phyloP scores from a whole-genome alignment of 2,888 invertebrate species.

The Didymodactylos carnosus region DNA sequence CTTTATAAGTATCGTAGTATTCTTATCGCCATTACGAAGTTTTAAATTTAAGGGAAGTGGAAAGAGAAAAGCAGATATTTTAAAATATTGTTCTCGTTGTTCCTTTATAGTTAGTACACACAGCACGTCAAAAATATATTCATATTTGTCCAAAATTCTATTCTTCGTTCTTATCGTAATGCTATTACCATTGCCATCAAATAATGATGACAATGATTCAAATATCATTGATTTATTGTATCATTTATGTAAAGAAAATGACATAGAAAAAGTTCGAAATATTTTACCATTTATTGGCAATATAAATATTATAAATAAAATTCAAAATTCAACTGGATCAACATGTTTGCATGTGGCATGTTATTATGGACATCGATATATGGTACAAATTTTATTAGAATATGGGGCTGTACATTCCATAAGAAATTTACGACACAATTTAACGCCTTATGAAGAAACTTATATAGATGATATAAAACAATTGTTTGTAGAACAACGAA shows the following conservation, averaged over 20 bases:
- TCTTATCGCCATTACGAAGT: no score
- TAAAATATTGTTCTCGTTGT: no score
- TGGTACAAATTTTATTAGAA: not conserved
- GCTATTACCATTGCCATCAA: no score
- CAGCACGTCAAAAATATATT: no score
- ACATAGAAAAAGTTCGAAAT: not conserved
- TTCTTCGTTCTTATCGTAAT: no score
- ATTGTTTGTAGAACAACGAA: not conserved
- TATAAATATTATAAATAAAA: not conserved
- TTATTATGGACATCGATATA: not conserved
- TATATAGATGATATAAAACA: not conserved
- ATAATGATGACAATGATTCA: no score
- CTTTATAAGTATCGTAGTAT: no score
- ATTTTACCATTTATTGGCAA: not conserved
- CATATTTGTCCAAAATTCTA: no score
- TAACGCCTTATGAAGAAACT: not conserved
- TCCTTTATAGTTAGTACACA: no score
- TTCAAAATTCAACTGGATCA: not conserved
- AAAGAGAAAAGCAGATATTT: no score
- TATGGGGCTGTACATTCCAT: not conserved
- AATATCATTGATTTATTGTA: no score
- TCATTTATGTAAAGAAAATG: not conserved
- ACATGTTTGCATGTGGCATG: not conserved
- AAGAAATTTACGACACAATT: not conserved
- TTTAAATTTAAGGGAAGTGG: no score